phyloP scores from a whole-genome alignment of 2,888 invertebrate genomes.

The Yponomeuta plumbellus region DNA sequence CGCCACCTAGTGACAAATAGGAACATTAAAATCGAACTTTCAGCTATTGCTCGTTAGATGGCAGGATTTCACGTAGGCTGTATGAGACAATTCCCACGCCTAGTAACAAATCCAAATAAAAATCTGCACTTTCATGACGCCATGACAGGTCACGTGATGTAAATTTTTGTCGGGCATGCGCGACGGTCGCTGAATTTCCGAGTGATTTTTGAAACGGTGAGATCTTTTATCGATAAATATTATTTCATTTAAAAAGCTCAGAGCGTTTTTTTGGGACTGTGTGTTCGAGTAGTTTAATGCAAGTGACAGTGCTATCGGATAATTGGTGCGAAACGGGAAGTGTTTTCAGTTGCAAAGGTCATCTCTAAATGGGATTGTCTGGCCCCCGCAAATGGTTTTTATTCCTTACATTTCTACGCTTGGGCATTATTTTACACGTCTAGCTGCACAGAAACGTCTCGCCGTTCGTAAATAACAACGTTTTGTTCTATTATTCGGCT shows the following conservation, averaged over 20 bases:
- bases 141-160: constrained; percentile 77
- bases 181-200: constrained; percentile 57
- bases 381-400: constrained; percentile 49
- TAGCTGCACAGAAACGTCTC: constrained; percentile 20
- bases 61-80: neutral
- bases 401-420: constrained; percentile 43
- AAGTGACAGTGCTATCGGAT: constrained; percentile 44
- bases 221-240: constrained; percentile 44
- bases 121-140: constrained; percentile 29
- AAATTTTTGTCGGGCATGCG: constrained; percentile 75
- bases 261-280: constrained; percentile 20
- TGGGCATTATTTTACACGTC: constrained; percentile 41
- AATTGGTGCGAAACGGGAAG: constrained; percentile 42
- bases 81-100: neutral
- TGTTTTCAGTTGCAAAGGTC: constrained; percentile 56
- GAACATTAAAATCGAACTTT: neutral
- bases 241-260: constrained; percentile 26
- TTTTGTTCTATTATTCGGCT: constrained; percentile 17
- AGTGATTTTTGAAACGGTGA: constrained; percentile 64
- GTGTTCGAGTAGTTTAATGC: constrained; percentile 32
- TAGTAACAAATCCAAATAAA: neutral
- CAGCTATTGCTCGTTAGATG: neutral
- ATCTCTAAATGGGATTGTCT: constrained; percentile 40
- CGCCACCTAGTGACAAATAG: neutral
- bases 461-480: constrained; percentile 14